These are phyloP conservation scores for Phalera bucephala DNA, from an alignment of 2,888 invertebrate genomes.

Conservation along the genomic window DNA sequence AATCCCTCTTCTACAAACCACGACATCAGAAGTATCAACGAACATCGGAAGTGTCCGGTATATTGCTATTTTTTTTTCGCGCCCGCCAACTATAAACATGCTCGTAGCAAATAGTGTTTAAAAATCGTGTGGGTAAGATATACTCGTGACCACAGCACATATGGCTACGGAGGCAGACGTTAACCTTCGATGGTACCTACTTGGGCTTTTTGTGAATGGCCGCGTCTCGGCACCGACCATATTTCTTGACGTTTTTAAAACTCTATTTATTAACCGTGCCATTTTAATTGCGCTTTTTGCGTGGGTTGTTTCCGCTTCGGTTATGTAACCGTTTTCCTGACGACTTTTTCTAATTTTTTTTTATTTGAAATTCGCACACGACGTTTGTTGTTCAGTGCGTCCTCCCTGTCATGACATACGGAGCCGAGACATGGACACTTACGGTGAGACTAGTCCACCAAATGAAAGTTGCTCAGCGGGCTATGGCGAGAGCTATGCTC, in stretches of 20 bases:
- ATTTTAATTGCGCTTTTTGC: conserved; percentile 28
- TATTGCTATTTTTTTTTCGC: not conserved
- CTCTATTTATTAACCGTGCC: conserved; percentile 30
- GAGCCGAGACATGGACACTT: too few species aligned
- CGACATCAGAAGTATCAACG: too few species aligned
- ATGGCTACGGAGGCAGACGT: conserved; percentile 18
- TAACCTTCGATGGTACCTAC: conserved; percentile 26
- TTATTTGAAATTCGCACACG: not conserved
- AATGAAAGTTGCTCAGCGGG: too few species aligned
- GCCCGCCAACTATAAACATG: not conserved
- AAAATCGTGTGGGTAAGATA: conserved; percentile 11
- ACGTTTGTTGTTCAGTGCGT: too few species aligned
- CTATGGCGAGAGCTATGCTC: too few species aligned
- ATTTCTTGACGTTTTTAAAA: conserved; percentile 22
- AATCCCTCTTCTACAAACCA: too few species aligned
- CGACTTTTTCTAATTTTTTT: not conserved
- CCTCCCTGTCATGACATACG: too few species aligned
- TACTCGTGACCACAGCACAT: conserved; percentile 2
- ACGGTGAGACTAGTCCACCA: too few species aligned
- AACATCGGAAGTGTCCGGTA: too few species aligned
- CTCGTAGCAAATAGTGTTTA: conserved; percentile 4
- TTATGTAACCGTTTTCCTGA: conserved; percentile 16
- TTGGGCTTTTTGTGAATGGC: conserved; percentile 29
- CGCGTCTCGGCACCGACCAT: conserved; percentile 12
- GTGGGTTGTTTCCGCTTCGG: conserved; percentile 26